Base-by-base conservation (phyloP, 2,113 vertebrate genomes). In the Tichodroma muraria region DNA sequence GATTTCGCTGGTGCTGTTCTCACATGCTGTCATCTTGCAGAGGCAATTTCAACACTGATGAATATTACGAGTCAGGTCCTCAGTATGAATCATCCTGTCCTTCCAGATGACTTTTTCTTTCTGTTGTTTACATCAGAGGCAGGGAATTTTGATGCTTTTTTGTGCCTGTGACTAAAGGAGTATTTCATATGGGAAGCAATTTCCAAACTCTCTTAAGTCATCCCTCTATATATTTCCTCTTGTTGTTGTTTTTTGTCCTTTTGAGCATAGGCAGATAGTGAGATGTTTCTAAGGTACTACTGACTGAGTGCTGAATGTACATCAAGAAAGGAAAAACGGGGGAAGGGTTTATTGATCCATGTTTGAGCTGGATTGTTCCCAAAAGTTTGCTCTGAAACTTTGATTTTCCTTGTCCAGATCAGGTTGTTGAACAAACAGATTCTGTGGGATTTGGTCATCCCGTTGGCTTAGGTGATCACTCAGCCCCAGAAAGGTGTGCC, bases 71-170 rank as follows among this genome's bases (percentile, higher is more conserved):
- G 90, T 80, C 93, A 94, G 69, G 92, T 91, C 90, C 79, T 83
- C 47, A 35, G 56, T 8, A 10, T 97, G 95, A 97, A 90, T 97
- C 94, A 96, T 91, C 88, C 75, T 84, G 85, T 94, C 94, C 69
- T 95, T 95, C 85, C 80, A 95, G 88, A 96, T 95, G 82, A 95
- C 94, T 96, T 95, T 95, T 97, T 96, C 94, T 94, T 95, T 95
- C 94, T 94, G 76, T 85, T 96, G 91, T 94, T 97, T 97, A 91
- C 94, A 96, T 96, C 95, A 93, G 85, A 83, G 65, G 65, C 90
- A 95, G 90, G 69, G 95, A 96, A 95, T 97, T 94, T 85, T 88
- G 81, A 88, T 83, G 80, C 60, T 65, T 93, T 94, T 92, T 60
- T 91, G 56, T 95, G 88, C 44, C 80, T 93, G 52, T 91, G 88